phyloP scores from a whole-genome alignment of 2,797 vertebrate species.

The Buphagus erythrorhynchus region DNA sequence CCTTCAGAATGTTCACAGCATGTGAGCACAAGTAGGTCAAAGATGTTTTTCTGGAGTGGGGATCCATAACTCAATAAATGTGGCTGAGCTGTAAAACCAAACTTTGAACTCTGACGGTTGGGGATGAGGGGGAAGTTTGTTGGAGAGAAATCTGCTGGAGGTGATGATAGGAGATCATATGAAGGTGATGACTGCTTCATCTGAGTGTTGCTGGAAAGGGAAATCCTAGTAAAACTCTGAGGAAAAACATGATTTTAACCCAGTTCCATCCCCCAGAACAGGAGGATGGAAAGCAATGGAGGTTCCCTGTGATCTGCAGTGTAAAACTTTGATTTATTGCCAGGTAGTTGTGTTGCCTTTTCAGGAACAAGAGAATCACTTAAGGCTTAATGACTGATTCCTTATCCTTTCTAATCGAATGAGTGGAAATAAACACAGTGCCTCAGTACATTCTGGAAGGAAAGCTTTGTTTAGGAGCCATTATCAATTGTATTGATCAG shows the following conservation, averaged over 20 bases:
- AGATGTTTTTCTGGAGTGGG: background rate
- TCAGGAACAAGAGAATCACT: background rate
- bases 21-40: background rate
- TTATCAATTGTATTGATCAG: slow-evolving; percentile 27
- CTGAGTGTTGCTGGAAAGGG: background rate
- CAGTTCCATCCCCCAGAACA: background rate
- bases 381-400: background rate
- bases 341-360: background rate
- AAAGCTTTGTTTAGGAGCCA: slow-evolving; percentile 10
- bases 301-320: background rate
- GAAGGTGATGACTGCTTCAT: background rate
- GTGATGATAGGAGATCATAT: fast-evolving
- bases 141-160: background rate
- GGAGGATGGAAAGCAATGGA: background rate
- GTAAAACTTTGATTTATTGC: background rate
- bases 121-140: background rate
- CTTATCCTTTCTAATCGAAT: slow-evolving; percentile 47
- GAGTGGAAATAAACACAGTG: background rate
- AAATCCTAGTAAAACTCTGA: background rate
- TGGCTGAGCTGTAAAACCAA: background rate
- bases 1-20: background rate
- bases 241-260: background rate
- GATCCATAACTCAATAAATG: background rate
- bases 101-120: background rate
- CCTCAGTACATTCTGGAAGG: background rate